Evolutionary conservation across 2,113 vertebrate genomes (phyloP), one percentile per base, ranked within the genome.

Genomic region (Peromyscus polionotus): DNA sequence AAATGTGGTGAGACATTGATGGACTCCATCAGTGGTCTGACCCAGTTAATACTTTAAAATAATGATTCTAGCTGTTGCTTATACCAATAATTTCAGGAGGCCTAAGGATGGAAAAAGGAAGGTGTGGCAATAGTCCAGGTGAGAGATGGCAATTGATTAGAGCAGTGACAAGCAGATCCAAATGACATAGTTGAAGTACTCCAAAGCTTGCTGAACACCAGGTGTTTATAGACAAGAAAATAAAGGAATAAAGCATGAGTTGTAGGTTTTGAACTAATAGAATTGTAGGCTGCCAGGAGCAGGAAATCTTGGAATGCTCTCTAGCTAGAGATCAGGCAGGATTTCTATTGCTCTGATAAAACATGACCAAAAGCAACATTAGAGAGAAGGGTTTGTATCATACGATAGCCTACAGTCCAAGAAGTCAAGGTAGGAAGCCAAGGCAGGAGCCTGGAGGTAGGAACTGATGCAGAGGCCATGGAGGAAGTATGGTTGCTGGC

Each of bases 21-120:
- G 33, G 11, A 65, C 65, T 93, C 86, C 42, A 42, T 39, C 20
- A 84, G 70, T 9, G 7, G 1, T 95, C 57, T 59, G 12, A 65
- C 36, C 61, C 48, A 77, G 87, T 85, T 59, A 88, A 59, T 73
- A 79, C 83, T 85, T n/a, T 73, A 17, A 91, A 90, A 68, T 84
- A 80, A 48, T 39, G 31, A 57, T 87, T 91, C 8, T 70, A 63
- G 28, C n/a, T 76, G 6, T 61, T 90, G n/a, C 57, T 26, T 83
- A 26, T 51, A 1, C 65, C 17, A 33, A 51, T 48, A 79, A 76
- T 89, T 72, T 36, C 1, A 22, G 12, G 26, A 39, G 19, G 4
- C 22, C 65, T 8, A 26, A 57, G 4, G 45, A 7, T 59, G 6
- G 33, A 81, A 83, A 48, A 13, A 92, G 22, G 70, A 61, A 87